Evolutionary conservation across 2,797 vertebrate genomes (phyloP).

Genomic region (Paratrypauchen microcephalus): DNA sequence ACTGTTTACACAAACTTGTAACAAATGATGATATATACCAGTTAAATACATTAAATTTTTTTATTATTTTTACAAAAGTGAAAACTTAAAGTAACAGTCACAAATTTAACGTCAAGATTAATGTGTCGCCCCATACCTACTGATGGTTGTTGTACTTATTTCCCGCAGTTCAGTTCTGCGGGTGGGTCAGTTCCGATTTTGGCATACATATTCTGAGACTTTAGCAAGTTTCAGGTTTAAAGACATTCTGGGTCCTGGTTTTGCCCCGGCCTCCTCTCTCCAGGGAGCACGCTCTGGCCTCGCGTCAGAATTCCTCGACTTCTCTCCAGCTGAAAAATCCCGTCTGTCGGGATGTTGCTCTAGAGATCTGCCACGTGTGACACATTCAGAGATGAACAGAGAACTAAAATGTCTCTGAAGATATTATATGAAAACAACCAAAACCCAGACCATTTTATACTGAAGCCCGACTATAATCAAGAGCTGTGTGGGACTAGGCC

Average conservation of each 20-base stretch:
- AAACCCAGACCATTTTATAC: not conserved
- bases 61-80: no score
- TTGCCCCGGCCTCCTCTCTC: not conserved
- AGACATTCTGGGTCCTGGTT: not conserved
- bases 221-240: not conserved
- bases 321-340: conserved; percentile 19
- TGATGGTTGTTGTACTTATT: no score
- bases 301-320: conserved; percentile 14
- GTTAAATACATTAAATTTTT: no score
- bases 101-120: no score
- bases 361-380: conserved; percentile 5
- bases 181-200: not conserved
- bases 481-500: no score
- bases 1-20: no score
- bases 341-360: conserved; percentile 5
- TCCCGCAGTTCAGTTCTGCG: no score
- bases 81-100: no score
- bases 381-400: not conserved
- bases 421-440: not conserved
- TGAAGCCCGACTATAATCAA: no score
- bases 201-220: not conserved
- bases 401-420: not conserved
- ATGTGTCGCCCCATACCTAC: no score
- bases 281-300: not conserved
- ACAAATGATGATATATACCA: no score